A percentile compares a stretch with the other conserved stretches of the same genome.
These are phyloP conservation scores for Anoplopoma fimbria DNA, from an alignment of 2,113 vertebrate species.

Conservation along the genomic window DNA sequence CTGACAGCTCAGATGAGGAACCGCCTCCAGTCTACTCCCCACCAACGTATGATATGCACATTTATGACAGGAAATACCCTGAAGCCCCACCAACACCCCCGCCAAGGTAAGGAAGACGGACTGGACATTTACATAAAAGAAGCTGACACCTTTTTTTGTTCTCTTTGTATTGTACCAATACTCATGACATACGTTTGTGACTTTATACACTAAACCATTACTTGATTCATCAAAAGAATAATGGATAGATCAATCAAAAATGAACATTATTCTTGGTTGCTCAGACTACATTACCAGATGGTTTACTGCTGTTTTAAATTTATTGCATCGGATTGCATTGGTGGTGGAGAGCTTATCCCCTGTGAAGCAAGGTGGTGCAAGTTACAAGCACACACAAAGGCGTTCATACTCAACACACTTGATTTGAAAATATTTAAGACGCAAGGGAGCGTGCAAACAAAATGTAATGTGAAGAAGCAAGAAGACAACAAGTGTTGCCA, in stretches of 20 bases:
- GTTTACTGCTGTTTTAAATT: not conserved
- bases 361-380: too few relatives aligned
- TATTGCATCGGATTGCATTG: not conserved
- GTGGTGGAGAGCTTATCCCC: too few relatives aligned
- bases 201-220: too few relatives aligned
- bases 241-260: not conserved
- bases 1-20: constrained; percentile 97
- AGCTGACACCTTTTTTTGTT: not conserved
- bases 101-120: constrained; percentile 83
- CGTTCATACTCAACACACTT: too few relatives aligned
- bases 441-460: not conserved
- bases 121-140: not conserved
- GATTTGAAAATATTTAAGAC: not conserved
- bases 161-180: not conserved
- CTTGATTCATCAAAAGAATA: not conserved
- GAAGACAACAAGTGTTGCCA: not conserved
- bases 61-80: constrained; percentile 87
- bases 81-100: constrained; percentile 86
- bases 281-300: not conserved
- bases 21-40: constrained; percentile 96
- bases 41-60: constrained; percentile 91
- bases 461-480: not conserved
- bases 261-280: too few relatives aligned
- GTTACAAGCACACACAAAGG: too few relatives aligned
- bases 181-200: not conserved